Base-by-base conservation (phyloP, 2,888 invertebrate genomes). In the Tenodera sinensis region DNA sequence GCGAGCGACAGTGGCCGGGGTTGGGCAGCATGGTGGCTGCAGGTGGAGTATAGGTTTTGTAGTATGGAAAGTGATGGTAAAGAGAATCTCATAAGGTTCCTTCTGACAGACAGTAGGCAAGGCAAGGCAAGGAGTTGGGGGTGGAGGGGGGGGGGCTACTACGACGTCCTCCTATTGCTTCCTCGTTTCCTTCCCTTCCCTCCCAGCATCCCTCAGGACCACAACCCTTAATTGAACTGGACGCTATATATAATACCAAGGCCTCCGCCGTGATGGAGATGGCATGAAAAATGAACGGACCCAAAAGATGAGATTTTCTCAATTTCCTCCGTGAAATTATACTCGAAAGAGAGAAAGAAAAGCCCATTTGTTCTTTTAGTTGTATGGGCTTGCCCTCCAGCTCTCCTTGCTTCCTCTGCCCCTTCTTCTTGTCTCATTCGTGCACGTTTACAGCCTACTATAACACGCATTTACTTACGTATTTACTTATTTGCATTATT, bases 321-420 rank as follows among this genome's bases (percentile, higher is more conserved):
- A 93, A 93, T 93, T 93, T 93, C 93, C 93, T 93, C 92, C 92
- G 92, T 91, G 93, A 93, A 93, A 93, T 93, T 93, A 93, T 93
- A 93, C 92, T 92, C 92, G 92, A 92, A 92, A 91, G 92, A 92
- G 92, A 92, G 92, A 87, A 89, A 89, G 88, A 88, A 88, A 89
- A 83, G 89, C 89, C 89, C 90, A 90, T 90, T 90, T 90, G 90
- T 90, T 90, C 90, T 90, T 90, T 90, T 88, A 88, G 89, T 89
- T 85, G 88, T 88, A 88, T 87, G 84, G 89, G 85, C 81, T 81
- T 42, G 82, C 88, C 88, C 85, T 83, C 34, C 30, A 82, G 71
- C 87, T 88, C 47, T 42, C 9, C 83, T 28, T 9, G n/a, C 88
- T 9, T 42, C n/a, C 85, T 47, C 89, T 42, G 42, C 88, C 82